These are phyloP conservation scores for Diacarnus erythraeanus DNA, from an alignment of 37 sponge, comb jelly and placozoan genomes.

Conservation along the genomic window DNA sequence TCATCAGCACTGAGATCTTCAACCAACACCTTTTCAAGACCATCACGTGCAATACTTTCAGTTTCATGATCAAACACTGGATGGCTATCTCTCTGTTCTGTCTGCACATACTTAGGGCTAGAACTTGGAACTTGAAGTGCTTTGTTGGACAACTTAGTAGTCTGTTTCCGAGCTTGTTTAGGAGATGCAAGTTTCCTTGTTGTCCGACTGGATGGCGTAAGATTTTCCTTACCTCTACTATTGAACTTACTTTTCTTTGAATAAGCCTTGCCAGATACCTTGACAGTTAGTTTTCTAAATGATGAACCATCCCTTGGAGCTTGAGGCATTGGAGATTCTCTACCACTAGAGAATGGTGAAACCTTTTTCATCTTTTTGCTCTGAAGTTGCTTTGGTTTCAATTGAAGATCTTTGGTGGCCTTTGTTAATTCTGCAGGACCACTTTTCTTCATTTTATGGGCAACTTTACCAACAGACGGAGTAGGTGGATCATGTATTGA, in stretches of 20 bases:
- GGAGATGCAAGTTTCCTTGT: neutral
- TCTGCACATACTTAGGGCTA: no score
- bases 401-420: neutral
- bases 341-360: neutral
- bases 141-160: neutral
- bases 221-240: no score
- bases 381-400: neutral
- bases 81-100: no score
- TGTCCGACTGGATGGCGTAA: no score
- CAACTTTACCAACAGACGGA: neutral
- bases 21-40: no score
- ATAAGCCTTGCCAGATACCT: neutral
- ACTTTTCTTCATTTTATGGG: neutral
- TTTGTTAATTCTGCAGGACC: no score
- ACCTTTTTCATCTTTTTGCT: neutral
- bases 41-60: no score
- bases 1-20: no score
- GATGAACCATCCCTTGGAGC: neutral
- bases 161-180: neutral
- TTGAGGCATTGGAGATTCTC: neutral
- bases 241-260: neutral
- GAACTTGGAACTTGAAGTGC: neutral
- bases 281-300: neutral
- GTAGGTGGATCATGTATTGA: neutral
- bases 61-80: no score